A percentile compares a stretch with the other conserved stretches of the same genome.
phyloP scores from a whole-genome alignment of 2,797 vertebrate genomes.

The Rhinichthys osculus region DNA sequence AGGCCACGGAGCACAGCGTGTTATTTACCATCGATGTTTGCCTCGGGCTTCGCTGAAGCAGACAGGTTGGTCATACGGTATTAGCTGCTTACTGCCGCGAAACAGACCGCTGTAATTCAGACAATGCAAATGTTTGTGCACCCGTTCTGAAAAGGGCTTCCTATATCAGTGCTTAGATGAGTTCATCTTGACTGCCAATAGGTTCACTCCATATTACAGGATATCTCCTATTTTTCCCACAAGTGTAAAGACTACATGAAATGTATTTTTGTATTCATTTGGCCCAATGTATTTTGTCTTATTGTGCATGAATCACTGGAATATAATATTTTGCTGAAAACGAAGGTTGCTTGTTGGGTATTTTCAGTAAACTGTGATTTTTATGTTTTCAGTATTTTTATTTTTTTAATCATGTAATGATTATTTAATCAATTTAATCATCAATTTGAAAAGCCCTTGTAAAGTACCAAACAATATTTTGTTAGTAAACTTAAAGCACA shows the following conservation, averaged over 20 bases:
- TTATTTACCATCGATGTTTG: slow-evolving; percentile 53
- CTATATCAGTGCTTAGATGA: slow-evolving; percentile 28
- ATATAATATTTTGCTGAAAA: not conserved
- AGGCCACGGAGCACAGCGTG: slow-evolving; percentile 2
- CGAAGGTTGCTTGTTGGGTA: not conserved
- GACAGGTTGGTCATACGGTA: slow-evolving; percentile 33
- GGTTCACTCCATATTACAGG: not conserved
- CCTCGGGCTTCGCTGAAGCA: slow-evolving; percentile 31
- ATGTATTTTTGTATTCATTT: not conserved
- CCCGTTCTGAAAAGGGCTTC: slow-evolving; percentile 32
- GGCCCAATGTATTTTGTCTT: not conserved
- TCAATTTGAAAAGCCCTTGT: too few relatives aligned
- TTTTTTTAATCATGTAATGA: too few relatives aligned
- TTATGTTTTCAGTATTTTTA: not conserved
- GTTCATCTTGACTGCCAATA: not conserved
- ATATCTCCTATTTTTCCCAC: not conserved
- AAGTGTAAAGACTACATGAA: not conserved
- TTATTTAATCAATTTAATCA: too few relatives aligned
- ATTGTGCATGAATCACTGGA: not conserved
- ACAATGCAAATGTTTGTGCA: slow-evolving; percentile 57
- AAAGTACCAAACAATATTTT: not conserved
- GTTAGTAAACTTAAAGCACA: not conserved
- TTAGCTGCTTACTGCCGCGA: slow-evolving; percentile 41
- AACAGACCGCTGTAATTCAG: slow-evolving; percentile 27
- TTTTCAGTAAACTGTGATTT: not conserved